These are phyloP conservation scores for Jacana jacana DNA, from an alignment of 2,113 vertebrate genomes.

Conservation along the genomic window DNA sequence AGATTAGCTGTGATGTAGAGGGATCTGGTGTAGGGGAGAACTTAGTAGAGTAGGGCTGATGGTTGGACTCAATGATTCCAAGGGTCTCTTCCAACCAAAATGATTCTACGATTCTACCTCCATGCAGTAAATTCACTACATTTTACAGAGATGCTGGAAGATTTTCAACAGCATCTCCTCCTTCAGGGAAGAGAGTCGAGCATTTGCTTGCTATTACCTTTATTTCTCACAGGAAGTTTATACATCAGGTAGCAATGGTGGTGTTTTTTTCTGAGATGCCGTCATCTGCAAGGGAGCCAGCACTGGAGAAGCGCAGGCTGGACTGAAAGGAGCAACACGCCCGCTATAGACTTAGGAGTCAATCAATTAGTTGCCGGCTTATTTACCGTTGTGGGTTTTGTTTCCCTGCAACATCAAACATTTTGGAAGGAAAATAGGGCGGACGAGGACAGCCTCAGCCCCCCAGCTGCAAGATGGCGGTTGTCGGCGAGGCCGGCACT, in stretches of 20 bases:
- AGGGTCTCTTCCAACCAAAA: too few species aligned
- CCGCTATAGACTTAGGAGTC: background rate
- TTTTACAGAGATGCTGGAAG: background rate
- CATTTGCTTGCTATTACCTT: fast-evolving
- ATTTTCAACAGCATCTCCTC: background rate
- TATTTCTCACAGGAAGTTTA: fast-evolving
- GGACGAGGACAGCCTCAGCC: fast-evolving
- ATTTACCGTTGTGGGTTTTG: background rate
- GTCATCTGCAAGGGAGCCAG: fast-evolving
- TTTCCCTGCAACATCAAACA: too few species aligned
- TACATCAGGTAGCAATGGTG: fast-evolving
- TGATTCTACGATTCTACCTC: too few species aligned
- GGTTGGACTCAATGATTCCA: too few species aligned
- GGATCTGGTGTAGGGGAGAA: too few species aligned
- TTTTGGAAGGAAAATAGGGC: fast-evolving
- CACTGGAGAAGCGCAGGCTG: fast-evolving
- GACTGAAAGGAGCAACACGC: too few species aligned
- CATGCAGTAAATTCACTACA: background rate
- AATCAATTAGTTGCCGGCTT: background rate
- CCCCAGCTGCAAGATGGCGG: background rate
- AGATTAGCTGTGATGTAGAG: too few species aligned
- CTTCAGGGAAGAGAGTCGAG: fast-evolving
- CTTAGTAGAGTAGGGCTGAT: too few species aligned
- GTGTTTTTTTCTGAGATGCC: fast-evolving
- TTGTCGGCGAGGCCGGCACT: fast-evolving